Evolutionary conservation across 2,113 vertebrate species (phyloP).

Genomic region (Eupsittula cactorum): DNA sequence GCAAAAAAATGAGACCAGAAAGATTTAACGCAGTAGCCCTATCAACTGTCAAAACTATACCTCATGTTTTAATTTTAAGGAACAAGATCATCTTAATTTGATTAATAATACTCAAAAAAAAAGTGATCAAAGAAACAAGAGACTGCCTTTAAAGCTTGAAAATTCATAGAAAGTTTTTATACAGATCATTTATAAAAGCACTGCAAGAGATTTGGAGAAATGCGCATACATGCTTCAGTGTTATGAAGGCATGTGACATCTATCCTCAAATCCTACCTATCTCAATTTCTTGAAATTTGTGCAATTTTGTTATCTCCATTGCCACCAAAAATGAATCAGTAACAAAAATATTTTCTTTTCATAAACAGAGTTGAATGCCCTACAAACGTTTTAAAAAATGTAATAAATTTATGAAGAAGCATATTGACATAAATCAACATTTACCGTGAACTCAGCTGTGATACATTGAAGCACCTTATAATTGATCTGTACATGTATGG

Average conservation of each 20-base stretch:
- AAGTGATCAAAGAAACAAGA: background rate
- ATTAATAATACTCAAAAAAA: background rate
- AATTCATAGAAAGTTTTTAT: background rate
- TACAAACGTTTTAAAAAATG: background rate
- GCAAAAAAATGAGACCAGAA: background rate
- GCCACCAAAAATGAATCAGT: background rate
- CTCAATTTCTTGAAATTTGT: background rate
- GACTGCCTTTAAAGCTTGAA: background rate
- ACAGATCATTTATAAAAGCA: background rate
- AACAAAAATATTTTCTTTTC: background rate
- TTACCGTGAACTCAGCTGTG: background rate
- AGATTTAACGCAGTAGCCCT: background rate
- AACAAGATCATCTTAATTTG: background rate
- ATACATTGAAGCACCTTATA: background rate
- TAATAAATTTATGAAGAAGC: background rate
- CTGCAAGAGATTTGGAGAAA: background rate
- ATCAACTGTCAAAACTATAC: background rate
- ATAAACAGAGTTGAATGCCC: background rate
- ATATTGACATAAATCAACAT: background rate
- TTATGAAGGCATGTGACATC: background rate
- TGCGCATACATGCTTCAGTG: accelerated
- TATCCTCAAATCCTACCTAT: background rate
- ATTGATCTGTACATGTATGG: background rate
- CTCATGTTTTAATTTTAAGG: background rate
- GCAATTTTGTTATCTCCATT: background rate